These are phyloP conservation scores for Polypterus bichir DNA, from an alignment of 2,113 vertebrate genomes.

Conservation along the genomic window DNA sequence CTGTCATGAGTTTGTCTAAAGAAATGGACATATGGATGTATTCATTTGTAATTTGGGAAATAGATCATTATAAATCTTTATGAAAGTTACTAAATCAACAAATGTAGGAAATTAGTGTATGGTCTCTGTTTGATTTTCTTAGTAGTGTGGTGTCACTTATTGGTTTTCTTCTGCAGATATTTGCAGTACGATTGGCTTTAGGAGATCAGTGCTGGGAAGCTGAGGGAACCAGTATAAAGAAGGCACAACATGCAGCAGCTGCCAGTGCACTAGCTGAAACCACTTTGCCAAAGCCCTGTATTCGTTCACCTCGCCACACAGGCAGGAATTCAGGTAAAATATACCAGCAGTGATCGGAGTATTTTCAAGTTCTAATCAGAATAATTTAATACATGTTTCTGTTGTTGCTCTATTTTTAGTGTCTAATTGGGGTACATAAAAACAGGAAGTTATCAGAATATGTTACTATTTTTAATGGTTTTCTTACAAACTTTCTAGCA, in stretches of 20 bases:
- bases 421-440: no score
- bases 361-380: no score
- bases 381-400: no score
- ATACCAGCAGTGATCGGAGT: no score
- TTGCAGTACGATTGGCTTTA: constrained; percentile 78
- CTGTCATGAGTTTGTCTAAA: no score
- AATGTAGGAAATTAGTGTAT: background rate
- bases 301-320: constrained; percentile 64
- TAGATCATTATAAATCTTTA: background rate
- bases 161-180: constrained; percentile 53
- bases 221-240: constrained; percentile 88
- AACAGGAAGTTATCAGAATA: no score
- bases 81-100: background rate
- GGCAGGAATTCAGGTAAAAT: constrained; percentile 71
- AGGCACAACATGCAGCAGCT: constrained; percentile 81
- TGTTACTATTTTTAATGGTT: no score
- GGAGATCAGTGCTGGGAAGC: constrained; percentile 86
- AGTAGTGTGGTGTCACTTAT: background rate
- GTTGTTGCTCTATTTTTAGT: no score
- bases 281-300: constrained; percentile 71
- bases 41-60: no score
- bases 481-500: no score
- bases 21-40: no score
- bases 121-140: no score
- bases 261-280: constrained; percentile 75